Percentiles rank a stretch among this genome's conserved stretches.
Evolutionary conservation across 1,140 invertebrate genomes (phyloP).

Genomic region (Goniozus legneri): DNA sequence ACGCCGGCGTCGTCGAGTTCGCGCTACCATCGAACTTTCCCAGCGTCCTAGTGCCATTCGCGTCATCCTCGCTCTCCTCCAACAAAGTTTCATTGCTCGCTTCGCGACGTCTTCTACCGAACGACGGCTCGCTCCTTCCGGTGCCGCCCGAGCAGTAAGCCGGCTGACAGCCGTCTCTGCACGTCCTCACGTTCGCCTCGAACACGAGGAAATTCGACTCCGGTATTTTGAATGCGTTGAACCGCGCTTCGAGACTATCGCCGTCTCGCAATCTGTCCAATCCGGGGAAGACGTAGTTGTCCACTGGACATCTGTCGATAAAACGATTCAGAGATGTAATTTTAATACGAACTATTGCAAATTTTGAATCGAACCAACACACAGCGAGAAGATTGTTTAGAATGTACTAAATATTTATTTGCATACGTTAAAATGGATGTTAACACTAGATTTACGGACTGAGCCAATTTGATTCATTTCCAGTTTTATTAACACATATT

Average conservation of each 20-base stretch:
- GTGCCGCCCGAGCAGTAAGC: conserved; percentile 74
- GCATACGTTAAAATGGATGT: too few species aligned
- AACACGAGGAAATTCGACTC: conserved; percentile 92
- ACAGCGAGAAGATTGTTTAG: too few species aligned
- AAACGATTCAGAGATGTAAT: too few species aligned
- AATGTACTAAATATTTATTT: too few species aligned
- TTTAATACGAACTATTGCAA: too few species aligned
- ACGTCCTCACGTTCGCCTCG: conserved; percentile 86
- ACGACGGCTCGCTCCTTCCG: conserved; percentile 76
- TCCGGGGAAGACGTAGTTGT: conserved; percentile 88
- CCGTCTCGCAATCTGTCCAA: conserved; percentile 80
- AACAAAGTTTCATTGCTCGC: conserved; percentile 56
- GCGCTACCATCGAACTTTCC: conserved; percentile 12
- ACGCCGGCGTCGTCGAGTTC: conserved; percentile 9
- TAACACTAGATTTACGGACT: too few species aligned
- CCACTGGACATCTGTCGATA: conserved; percentile 78
- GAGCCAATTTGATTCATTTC: too few species aligned
- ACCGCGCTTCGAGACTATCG: conserved; percentile 83
- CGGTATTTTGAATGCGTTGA: conserved; percentile 93
- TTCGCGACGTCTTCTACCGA: conserved; percentile 67
- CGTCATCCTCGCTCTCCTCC: conserved; percentile 18
- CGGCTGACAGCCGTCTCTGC: conserved; percentile 84
- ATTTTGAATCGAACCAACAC: too few species aligned
- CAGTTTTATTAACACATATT: too few species aligned
- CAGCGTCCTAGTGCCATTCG: conserved; percentile 12